Conservation (phyloP, 2,797 vertebrate genomes). For the Clamator glandarius region DNA sequence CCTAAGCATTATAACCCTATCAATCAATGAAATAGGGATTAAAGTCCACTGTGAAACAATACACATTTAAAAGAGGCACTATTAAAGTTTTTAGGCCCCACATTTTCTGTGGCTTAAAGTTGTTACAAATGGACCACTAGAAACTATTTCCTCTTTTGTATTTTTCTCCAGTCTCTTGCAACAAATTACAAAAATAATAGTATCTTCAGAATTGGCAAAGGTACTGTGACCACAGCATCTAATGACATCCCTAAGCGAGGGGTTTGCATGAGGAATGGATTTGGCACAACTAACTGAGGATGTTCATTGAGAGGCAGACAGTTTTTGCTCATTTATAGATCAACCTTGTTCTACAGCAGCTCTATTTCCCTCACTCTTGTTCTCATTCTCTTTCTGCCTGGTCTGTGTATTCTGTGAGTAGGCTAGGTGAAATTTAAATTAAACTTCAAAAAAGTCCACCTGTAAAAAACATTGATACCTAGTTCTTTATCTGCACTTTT, state of each 20-base stretch:
- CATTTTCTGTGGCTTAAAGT: neutral
- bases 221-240: neutral
- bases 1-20: constrained; percentile 26
- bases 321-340: constrained; percentile 3
- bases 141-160: neutral
- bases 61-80: neutral
- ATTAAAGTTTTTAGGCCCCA: neutral
- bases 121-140: neutral
- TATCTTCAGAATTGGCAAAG: neutral
- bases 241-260: neutral
- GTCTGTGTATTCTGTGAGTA: neutral
- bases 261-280: neutral
- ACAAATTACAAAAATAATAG: neutral
- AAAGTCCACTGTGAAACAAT: constrained; percentile 13
- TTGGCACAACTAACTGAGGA: neutral
- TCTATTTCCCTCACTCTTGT: neutral
- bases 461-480: neutral
- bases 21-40: constrained; percentile 53
- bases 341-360: neutral
- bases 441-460: neutral
- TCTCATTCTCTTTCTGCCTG: neutral
- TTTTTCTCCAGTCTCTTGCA: neutral
- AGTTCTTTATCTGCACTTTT: neutral
- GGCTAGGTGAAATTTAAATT: neutral
- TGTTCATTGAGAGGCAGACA: neutral